phyloP scores from a whole-genome alignment of 2,797 vertebrate species.

The Chiroxiphia lanceolata region DNA sequence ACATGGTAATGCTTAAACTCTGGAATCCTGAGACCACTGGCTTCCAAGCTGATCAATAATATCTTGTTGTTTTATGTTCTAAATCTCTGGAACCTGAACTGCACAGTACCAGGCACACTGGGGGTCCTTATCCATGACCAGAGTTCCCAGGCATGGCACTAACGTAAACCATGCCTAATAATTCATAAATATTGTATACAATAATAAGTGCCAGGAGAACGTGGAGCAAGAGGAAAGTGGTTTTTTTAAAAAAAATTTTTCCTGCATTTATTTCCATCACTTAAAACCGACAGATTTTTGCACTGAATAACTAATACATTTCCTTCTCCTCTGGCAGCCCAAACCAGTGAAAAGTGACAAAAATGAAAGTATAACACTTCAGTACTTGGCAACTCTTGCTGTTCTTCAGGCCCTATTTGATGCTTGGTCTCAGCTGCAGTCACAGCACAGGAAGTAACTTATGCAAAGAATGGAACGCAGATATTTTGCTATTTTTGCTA shows the following conservation, averaged over 20 bases:
- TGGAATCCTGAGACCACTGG: neutral
- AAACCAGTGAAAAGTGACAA: neutral
- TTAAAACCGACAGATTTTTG: constrained; percentile 1
- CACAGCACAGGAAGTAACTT: neutral
- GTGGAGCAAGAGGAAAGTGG: neutral
- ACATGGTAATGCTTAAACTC: neutral
- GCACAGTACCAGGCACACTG: neutral
- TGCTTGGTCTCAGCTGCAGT: neutral
- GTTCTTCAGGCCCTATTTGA: neutral
- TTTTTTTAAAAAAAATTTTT: neutral
- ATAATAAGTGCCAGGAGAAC: neutral
- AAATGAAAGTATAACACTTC: neutral
- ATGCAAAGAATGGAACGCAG: neutral
- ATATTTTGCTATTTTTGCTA: neutral
- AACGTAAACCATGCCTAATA: neutral
- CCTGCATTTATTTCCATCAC: neutral
- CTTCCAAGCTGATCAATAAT: neutral
- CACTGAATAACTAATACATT: constrained; percentile 1
- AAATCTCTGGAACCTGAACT: neutral
- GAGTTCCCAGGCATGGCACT: fast-evolving
- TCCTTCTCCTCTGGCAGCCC: neutral
- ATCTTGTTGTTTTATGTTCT: neutral
- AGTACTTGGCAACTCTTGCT: neutral
- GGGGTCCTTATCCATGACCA: neutral
- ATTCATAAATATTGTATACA: neutral